phyloP scores from a whole-genome alignment of 2,113 vertebrate species.

The Sturnus vulgaris region DNA sequence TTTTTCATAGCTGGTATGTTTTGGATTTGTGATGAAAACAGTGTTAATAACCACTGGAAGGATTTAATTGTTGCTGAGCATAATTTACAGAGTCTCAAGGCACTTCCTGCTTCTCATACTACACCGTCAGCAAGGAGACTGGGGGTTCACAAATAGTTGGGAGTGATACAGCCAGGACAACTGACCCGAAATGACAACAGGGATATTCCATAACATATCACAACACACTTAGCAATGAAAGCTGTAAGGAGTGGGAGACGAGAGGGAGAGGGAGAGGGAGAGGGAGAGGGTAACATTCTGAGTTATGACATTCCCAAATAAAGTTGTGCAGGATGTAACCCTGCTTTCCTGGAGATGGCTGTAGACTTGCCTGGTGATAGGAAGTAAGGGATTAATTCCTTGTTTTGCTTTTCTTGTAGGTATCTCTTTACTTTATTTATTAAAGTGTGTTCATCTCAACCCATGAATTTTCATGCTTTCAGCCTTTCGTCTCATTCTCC shows the following conservation, averaged over 20 bases:
- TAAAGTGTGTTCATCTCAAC: background rate
- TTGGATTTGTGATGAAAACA: background rate
- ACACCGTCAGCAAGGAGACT: rapidly evolving
- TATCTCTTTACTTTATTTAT: background rate
- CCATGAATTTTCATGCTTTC: background rate
- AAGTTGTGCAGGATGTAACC: background rate
- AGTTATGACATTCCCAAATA: background rate
- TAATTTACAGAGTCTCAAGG: background rate
- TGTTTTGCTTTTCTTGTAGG: background rate
- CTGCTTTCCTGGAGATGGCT: background rate
- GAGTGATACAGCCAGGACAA: background rate
- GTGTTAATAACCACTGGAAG: background rate
- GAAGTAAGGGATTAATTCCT: background rate
- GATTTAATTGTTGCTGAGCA: background rate
- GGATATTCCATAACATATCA: background rate
- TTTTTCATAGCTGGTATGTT: background rate
- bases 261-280: background rate
- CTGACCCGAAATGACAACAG: background rate
- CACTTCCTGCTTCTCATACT: background rate
- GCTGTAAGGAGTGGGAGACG: no score
- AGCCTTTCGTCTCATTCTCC: background rate
- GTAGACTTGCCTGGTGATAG: background rate
- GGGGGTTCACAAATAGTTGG: background rate
- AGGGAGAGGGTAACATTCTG: background rate
- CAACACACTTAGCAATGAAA: background rate